A percentile compares a stretch with the other conserved stretches of the same genome.
Evolutionary conservation across 2,797 vertebrate genomes (phyloP).

Genomic region (Emys orbicularis): DNA sequence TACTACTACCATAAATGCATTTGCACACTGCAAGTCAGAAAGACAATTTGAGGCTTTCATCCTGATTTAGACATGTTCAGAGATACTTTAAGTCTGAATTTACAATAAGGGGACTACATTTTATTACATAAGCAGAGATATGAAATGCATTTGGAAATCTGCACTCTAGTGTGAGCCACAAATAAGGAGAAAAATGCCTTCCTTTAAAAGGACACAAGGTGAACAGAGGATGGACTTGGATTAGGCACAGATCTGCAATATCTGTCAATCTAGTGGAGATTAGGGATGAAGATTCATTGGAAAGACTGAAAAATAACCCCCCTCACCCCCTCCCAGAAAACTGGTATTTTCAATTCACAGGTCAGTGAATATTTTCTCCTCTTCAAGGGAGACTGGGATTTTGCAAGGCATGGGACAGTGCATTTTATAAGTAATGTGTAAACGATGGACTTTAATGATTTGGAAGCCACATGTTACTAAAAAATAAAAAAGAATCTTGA

Average conservation of each 20-base stretch:
- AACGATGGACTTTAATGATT: fast-evolving
- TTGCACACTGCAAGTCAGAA: background rate
- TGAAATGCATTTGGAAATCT: fast-evolving
- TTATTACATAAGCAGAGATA: background rate
- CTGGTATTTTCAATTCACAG: fast-evolving
- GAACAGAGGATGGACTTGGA: fast-evolving
- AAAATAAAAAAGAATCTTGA: fast-evolving
- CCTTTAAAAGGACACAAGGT: fast-evolving
- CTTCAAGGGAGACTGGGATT: fast-evolving
- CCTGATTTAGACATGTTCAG: background rate
- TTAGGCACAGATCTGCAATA: background rate
- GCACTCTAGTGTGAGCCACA: background rate
- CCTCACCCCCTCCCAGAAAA: background rate
- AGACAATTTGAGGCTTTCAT: background rate
- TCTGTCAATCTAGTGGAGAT: background rate
- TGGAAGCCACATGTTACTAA: background rate
- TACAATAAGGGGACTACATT: background rate
- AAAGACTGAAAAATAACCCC: background rate
- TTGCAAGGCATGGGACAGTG: background rate
- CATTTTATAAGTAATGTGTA: fast-evolving
- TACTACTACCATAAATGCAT: background rate
- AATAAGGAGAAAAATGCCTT: background rate
- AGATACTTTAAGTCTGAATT: background rate
- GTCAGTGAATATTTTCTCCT: background rate
- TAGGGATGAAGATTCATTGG: background rate